A percentile compares a stretch with the other conserved stretches of the same genome.
Evolutionary conservation across 2,113 vertebrate species (phyloP).

Genomic region (Bos indicus): DNA sequence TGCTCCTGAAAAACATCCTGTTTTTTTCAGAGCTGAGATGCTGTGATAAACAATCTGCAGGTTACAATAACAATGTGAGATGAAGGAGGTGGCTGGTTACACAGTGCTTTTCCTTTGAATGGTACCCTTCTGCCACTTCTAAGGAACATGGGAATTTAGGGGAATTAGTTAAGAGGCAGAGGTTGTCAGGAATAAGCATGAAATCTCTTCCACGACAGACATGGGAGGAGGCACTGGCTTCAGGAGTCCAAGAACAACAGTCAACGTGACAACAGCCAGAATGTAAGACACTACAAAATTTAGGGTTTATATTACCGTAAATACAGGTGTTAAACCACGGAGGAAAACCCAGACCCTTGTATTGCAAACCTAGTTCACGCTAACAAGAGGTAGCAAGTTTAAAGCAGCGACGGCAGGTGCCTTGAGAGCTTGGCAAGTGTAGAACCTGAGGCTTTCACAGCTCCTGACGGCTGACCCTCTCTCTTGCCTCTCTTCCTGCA

Average conservation of each 20-base stretch:
- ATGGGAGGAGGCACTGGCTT: background rate
- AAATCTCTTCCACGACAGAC: background rate
- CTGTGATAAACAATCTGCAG: background rate
- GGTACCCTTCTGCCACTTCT: background rate
- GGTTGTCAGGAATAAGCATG: background rate
- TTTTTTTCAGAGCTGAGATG: background rate
- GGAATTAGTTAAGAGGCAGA: background rate
- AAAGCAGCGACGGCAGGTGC: background rate
- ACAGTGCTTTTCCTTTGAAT: background rate
- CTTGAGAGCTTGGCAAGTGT: background rate
- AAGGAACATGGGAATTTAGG: background rate
- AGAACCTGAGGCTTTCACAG: background rate
- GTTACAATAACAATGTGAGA: background rate
- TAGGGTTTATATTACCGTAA: background rate
- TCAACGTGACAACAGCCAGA: background rate
- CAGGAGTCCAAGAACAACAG: background rate
- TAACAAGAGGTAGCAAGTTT: background rate
- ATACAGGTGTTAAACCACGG: background rate
- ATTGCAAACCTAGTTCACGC: background rate
- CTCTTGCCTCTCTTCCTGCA: background rate
- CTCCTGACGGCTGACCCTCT: background rate
- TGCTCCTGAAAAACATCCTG: background rate
- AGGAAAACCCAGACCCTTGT: background rate
- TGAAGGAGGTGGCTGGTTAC: background rate
- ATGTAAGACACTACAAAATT: background rate